Evolutionary conservation across 2,888 invertebrate species (phyloP), one percentile per base, ranked within the genome.

Genomic region (Lasioglossum figueresi): DNA sequence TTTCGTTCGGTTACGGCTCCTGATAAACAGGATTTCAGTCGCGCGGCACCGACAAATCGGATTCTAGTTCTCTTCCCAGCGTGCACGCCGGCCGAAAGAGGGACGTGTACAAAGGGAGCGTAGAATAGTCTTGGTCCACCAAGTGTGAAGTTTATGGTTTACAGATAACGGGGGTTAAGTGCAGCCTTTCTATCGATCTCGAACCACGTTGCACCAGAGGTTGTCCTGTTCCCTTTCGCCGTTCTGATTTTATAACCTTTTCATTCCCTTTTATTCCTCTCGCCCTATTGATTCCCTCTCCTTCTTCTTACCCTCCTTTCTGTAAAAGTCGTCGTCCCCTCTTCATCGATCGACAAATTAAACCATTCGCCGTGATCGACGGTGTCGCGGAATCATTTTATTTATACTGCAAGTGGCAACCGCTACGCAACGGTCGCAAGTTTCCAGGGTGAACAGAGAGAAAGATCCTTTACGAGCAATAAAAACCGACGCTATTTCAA

Each of bases 81-180:
- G 78, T 82, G 85, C 66, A 45, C 82, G 71, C 10, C 45, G 16
- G 5, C 43, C 85, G 85, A 78, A 81, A 79, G 78, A 71, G 76
- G 68, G 84, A 66, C 85, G 45, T 79, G 86, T 85, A 86, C 85
- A 85, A 70, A 59, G 73, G 71, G 68, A 82, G 74, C 59, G 79
- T n/a, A 70, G 63, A 79, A 79, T 23, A 76, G 82, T 79, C 73
- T 71, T 79, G 86, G 76, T 70, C 79, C 85, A 71, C 79, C 82
- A 77, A 84, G 86, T 88, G 86, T 77, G 84, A 91, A 88, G 84
- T 91, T 91, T 90, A 88, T 83, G 88, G 89, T 87, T 91, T 89
- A 89, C 90, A 89, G 88, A 91, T 91, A 91, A 91, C 86, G 87
- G 85, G 83, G 85, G 88, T 89, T 89, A 89, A 91, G 88, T 87